Base-by-base conservation (phyloP, 2,888 invertebrate genomes). In the Griposia aprilina region DNA sequence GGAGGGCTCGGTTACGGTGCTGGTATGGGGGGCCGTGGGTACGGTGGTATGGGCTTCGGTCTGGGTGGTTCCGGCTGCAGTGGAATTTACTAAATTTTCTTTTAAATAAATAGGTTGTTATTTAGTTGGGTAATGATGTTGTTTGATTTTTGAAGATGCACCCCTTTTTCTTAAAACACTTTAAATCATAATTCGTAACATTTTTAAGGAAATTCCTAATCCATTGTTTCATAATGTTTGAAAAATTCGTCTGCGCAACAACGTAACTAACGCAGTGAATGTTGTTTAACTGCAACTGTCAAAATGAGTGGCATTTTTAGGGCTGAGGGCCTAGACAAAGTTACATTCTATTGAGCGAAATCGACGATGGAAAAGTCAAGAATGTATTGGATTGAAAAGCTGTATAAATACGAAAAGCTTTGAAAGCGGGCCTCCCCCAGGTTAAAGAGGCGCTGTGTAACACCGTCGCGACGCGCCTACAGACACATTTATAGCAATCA, bases 41-140 rank as follows among this genome's bases (percentile, higher is more conserved):
- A 63, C 20, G 59, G 67, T 0, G 81, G 78, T 4, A 30, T 66
- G 15, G 82, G 72, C 1, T 55, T 60, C 15, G 82, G 82, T 8
- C n/a, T 69, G 20, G 78, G 82, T 2, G 55, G 71, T 13, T 50
- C 62, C n/a, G 30, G 74, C 10, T 78, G 78, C 20, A 62, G 36
- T 15, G 74, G 74, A 26, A 1, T 78, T 15, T 74, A 78, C 36
- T 82, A 78, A 82, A 3, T 78, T 67, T 3, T 36, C 0, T 50
- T 48, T 41, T 45, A 7, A 82, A 77, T 83, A 82, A 82, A 82
- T 26, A 66, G 7, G 0, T 70, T 74, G 82, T 82, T 82, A 82
- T 82, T 82, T 82, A 82, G 78, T 82, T 62, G 52, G 8, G 13
- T 71, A 74, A 48, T 48, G 0, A 17, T 55, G 45, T 74, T 59